phyloP scores from a whole-genome alignment of 2,113 vertebrate genomes.

The Artemisiospiza belli region DNA sequence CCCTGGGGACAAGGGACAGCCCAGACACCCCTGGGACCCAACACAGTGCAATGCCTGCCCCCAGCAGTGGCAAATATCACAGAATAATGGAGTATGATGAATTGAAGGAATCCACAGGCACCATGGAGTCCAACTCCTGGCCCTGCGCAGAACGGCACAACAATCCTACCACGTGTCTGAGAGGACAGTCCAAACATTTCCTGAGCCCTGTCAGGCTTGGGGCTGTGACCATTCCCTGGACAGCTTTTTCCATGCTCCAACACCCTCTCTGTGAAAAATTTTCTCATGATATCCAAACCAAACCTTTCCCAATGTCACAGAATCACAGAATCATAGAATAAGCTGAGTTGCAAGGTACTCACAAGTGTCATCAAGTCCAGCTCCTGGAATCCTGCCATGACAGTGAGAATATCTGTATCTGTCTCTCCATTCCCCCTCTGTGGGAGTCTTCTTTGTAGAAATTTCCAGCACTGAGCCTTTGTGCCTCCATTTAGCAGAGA shows the following conservation, averaged over 20 bases:
- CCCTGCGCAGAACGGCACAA: too few relatives aligned
- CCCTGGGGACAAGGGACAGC: neutral
- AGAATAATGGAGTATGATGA: neutral
- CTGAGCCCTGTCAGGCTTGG: neutral
- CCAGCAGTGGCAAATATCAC: neutral
- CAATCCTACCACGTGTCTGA: neutral
- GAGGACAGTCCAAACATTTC: accelerated
- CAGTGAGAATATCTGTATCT: neutral
- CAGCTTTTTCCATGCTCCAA: neutral
- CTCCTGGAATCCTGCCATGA: neutral
- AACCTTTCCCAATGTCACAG: neutral
- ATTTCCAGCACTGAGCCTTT: neutral
- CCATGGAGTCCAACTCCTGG: accelerated
- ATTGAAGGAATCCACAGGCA: neutral
- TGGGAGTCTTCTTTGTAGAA: neutral
- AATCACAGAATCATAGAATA: neutral
- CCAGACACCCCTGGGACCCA: accelerated
- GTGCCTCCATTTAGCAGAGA: neutral
- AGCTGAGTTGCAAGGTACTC: neutral
- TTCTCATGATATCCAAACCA: neutral
- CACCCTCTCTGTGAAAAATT: neutral
- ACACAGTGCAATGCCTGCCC: accelerated
- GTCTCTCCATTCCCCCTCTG: neutral
- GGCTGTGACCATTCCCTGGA: neutral
- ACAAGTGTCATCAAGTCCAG: too few relatives aligned